Base-by-base conservation (phyloP, 2,888 invertebrate species). In the Polymixis flavicincta region DNA sequence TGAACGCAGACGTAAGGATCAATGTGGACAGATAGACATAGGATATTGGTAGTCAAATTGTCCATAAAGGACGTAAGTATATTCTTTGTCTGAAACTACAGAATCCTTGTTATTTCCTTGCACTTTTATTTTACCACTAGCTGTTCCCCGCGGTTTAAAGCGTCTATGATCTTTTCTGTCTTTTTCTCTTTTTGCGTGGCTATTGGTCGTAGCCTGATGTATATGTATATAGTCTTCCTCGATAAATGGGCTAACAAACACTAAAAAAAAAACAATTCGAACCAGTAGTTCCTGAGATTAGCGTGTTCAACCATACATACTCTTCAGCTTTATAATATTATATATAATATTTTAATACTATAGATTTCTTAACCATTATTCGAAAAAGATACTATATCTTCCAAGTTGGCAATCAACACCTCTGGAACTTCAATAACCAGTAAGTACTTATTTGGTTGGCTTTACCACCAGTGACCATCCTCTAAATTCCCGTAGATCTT, bases 401-500 rank as follows among this genome's bases (percentile, higher is more conserved):
- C 80, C 78, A 85, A 86, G 84, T 86, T 82, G 71, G 85, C 84
- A 90, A 88, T 90, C 87, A 89, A 89, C 90, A 91, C 91, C 88
- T 90, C 81, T 67, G 74, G 74, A 84, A 83, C 80, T 83, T 82
- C 87, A 88, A 91, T 90, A 92, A 90, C 89, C 88, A 82, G 83
- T 89, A 87, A 87, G 87, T 78, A 86, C 88, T 69, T 89, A 88
- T 81, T 84, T 86, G 84, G 83, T 84, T 87, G 83, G 85, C 80
- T 82, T 75, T 86, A 85, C 83, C 76, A 85, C 66, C 77, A 74
- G 71, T 87, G 87, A 79, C 89, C 91, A 91, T 89, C 90, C 91
- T 93, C 93, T 94, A 93, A 95, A 96, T 95, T 94, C 95, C 94
- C 92, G 90, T 94, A 93, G 93, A 95, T 95, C 94, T 94, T 93